Base-by-base conservation (phyloP, 2,888 invertebrate species). In the Polydesmus complanatus region DNA sequence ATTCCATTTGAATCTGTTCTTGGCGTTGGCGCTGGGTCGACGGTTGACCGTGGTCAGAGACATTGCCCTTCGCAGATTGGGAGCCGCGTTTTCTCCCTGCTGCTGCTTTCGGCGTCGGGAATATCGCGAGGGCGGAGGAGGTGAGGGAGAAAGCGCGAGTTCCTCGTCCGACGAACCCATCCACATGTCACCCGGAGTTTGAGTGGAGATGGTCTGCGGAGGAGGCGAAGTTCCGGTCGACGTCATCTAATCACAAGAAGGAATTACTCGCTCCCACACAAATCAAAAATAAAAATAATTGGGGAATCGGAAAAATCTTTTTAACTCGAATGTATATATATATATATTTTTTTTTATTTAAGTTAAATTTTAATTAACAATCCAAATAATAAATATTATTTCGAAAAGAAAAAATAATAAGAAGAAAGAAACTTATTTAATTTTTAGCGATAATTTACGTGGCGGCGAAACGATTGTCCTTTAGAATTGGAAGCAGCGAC, bases 171-270 rank as follows among this genome's bases (percentile, higher is more conserved):
- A 5, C 5, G 37, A 37, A 37, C 14, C 14, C 8, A 14, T 8
- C 37, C 37, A 37, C 37, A 37, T 37, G 37, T 14, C 14, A 37
- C 5, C 14, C 14, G 61, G 56, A 14, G 63, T 61, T 58, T 91
- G 90, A 25, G 90, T 91, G 26, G 89, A 87, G 69, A 87, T 88
- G 71, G 78, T 87, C 73, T 90, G 90, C 1, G 90, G 89, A 37
- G 88, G 87, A 52, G 90, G 89, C 37, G 88, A 89, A 37, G 89
- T 89, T 62, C 86, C 88, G 56, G 84, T 86, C 62, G 85, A 86
- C 52, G 77, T 75, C 27, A 74, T 70, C 60, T 54, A 48, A 49
- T 56, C 8, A 26, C 55, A 56, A 60, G 23, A 1, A 47, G 37
- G 27, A 2, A 2, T 48, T 19, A 1, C 27, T 26, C n/a, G 27